Conservation (phyloP, 2,113 vertebrate species). For the Chaetorhynchus papuensis region DNA sequence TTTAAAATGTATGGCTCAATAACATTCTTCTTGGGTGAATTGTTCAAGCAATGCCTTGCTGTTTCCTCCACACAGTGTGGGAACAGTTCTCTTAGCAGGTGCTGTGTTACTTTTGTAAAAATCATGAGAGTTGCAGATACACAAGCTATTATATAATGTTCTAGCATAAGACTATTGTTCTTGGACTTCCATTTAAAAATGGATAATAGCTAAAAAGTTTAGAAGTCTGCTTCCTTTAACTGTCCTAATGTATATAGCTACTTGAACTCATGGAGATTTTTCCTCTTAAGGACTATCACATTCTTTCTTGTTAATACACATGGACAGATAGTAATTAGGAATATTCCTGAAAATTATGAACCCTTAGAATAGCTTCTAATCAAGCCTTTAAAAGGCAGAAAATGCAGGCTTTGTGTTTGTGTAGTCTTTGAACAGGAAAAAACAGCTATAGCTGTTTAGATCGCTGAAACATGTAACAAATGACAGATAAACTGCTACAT, state of each 20-base stretch:
- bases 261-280: neutral
- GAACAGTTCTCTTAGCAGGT: neutral
- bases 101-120: neutral
- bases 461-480: neutral
- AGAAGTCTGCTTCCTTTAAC: neutral
- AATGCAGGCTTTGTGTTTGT: neutral
- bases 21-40: neutral
- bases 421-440: neutral
- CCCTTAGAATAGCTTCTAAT: neutral
- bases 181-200: neutral
- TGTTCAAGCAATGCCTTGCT: neutral
- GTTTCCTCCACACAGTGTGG: neutral
- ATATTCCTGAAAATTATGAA: neutral
- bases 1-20: slow-evolving; percentile 8
- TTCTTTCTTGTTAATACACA: neutral
- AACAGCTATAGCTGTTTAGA: neutral
- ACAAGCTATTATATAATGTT: neutral
- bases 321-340: neutral
- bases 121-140: neutral
- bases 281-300: neutral
- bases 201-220: neutral
- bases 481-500: neutral
- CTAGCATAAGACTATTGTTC: neutral
- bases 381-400: neutral
- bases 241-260: neutral